Evolutionary conservation across 92 coral and sea anemone genomes (phyloP), one percentile per base, ranked within the genome.

Genomic region (Epizoanthus rinbou): DNA sequence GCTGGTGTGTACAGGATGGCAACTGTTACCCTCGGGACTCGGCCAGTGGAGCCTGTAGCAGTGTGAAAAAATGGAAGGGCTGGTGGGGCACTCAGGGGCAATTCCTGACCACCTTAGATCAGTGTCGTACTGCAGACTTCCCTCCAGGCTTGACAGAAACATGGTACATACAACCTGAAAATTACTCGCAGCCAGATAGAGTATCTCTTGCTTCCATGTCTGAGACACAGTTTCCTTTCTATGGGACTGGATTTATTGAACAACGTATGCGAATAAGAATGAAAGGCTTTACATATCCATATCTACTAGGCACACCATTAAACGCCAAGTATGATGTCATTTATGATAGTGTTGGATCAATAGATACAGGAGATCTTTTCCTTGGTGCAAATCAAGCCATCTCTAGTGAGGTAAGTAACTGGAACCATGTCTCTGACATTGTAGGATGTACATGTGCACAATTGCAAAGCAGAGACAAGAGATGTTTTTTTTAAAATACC

Each of bases 1-100:
- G 98, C 31, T 97, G 99, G 99, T 97, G 99, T 73, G 97, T 97
- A 3, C 98, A 97, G 85, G 99, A 97, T 81, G 87, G 99, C 73
- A 89, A 81, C 31, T 97, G 99, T 79, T 97, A 97, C 84, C 93
- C 95, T 3, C 76, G 1, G 0, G 70, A 63, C 9, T 87, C 97
- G 28, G 95, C 91, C 0, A 33, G 78, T 35, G 95, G 95, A 37
- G 95, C 94, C 43, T 95, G 98, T 80, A 70, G 84, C 9, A 85
- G 85, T 58, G 60, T 10, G 0, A 60, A 76, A 21, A 53, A 80
- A 7, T 39, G 85, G 43, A 72, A 54, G 58, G 99, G 99, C 83
- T 97, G 99, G 99, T 97, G 99, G 99, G 98, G 99, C 0, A 58
- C 69, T n/a, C 15, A 58, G 63, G 94, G 96, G 19, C 75, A 85